Percentiles rank a stretch among this genome's conserved stretches.
Evolutionary conservation across 92 coral and sea anemone genomes (phyloP).

Genomic region (Zoanthus gigantus): DNA sequence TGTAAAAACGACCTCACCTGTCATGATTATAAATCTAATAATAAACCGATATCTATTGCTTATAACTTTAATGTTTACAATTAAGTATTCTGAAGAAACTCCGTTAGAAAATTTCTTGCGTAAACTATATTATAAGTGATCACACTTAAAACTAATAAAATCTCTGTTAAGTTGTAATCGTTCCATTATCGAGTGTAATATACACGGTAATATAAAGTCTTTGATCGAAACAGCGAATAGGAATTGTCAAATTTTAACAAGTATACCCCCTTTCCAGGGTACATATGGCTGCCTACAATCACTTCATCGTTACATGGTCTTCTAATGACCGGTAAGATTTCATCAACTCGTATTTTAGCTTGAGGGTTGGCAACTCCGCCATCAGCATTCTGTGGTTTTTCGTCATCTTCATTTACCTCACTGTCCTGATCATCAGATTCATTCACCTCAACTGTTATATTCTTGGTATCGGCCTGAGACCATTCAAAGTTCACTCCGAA

Average conservation of each 20-base stretch:
- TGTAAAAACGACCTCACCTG: background rate
- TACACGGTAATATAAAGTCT: slow-evolving; percentile 95
- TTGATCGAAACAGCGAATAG: slow-evolving; percentile 94
- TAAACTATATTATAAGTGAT: background rate
- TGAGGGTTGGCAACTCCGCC: slow-evolving; percentile 57
- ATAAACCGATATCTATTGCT: background rate
- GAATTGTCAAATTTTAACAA: slow-evolving; percentile 98
- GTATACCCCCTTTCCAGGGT: slow-evolving; percentile 97
- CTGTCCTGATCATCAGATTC: slow-evolving; percentile 86
- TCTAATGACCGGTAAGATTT: slow-evolving; percentile 94
- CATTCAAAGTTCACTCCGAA: slow-evolving; percentile 98
- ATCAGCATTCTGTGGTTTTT: slow-evolving; percentile 69
- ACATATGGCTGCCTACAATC: slow-evolving; percentile 97
- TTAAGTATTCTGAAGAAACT: background rate
- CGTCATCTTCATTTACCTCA: slow-evolving; percentile 67
- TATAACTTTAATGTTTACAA: background rate
- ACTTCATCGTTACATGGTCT: slow-evolving; percentile 99
- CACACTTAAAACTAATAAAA: background rate
- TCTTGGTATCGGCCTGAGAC: slow-evolving; percentile 89
- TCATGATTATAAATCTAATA: background rate
- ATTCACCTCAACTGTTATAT: slow-evolving; percentile 89
- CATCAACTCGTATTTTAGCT: slow-evolving; percentile 81
- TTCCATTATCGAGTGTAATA: slow-evolving; percentile 89
- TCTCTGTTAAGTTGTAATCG: background rate
- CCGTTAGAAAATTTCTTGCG: background rate